Conservation (phyloP, 2,797 vertebrate genomes). For the Pteronotus mesoamericanus region DNA sequence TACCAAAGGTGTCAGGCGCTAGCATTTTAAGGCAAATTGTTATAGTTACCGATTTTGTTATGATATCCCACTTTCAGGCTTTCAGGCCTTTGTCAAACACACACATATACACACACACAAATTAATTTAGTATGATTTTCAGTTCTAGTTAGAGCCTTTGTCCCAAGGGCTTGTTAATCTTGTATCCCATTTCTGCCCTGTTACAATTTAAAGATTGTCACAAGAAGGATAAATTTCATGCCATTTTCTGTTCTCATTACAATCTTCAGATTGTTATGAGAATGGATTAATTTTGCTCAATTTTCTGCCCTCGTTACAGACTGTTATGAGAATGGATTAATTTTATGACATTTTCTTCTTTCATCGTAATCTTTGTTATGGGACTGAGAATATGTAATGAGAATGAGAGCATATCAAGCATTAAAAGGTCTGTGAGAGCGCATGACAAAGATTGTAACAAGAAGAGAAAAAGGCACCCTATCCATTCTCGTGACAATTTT, state of each 20-base stretch:
- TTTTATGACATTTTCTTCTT: constrained; percentile 85
- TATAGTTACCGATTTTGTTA: constrained; percentile 55
- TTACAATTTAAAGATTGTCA: constrained; percentile 79
- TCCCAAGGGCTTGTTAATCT: constrained; percentile 77
- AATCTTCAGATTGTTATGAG: constrained; percentile 81
- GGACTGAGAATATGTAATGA: constrained; percentile 82
- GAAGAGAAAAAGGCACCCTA: constrained; percentile 71
- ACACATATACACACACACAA: background rate
- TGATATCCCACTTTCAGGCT: background rate
- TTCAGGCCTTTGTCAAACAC: constrained; percentile 5
- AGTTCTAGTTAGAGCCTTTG: constrained; percentile 66
- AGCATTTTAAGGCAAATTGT: constrained; percentile 43
- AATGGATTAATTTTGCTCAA: constrained; percentile 83
- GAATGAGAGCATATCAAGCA: constrained; percentile 78
- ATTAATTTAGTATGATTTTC: constrained; percentile 67
- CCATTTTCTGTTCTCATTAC: constrained; percentile 82
- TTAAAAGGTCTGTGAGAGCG: constrained; percentile 78
- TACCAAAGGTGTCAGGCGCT: background rate
- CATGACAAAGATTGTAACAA: constrained; percentile 77
- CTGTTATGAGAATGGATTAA: constrained; percentile 83
- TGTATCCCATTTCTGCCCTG: constrained; percentile 65
- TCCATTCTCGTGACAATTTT: constrained; percentile 77
- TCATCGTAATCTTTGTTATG: constrained; percentile 84
- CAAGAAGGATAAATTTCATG: constrained; percentile 82
- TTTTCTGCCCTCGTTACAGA: constrained; percentile 82